phyloP scores from a whole-genome alignment of 2,888 invertebrate genomes.

The Scaptomyza flava region DNA sequence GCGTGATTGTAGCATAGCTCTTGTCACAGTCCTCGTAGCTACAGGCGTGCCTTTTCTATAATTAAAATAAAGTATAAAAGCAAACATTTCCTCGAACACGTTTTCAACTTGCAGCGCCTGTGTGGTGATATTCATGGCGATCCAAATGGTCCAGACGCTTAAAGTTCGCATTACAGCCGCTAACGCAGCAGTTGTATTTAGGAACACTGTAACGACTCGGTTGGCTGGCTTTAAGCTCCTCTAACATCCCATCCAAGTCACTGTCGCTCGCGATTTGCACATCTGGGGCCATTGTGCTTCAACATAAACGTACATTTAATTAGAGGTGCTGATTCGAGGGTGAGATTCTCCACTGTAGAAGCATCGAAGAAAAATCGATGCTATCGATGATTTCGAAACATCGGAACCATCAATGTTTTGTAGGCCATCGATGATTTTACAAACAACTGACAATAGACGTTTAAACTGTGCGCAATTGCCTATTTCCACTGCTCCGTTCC shows the following conservation, averaged over 20 bases:
- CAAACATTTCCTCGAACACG: no score
- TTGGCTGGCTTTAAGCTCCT: conserved; percentile 49
- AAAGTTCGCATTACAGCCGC: conserved; percentile 85
- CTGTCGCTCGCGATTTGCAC: conserved; percentile 77
- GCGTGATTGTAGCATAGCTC: conserved; percentile 87
- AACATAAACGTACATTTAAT: neutral
- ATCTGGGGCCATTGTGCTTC: conserved; percentile 67
- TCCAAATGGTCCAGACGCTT: conserved; percentile 86
- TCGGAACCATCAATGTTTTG: no score
- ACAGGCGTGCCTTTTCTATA: conserved; percentile 87
- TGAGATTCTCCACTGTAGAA: no score
- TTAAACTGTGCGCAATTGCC: no score
- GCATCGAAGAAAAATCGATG: no score
- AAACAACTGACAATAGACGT: no score
- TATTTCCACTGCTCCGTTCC: no score
- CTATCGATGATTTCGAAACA: no score
- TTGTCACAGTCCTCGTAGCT: conserved; percentile 86
- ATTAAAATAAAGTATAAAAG: neutral
- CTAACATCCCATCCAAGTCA: conserved; percentile 76
- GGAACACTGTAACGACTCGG: conserved; percentile 61
- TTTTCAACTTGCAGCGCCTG: conserved; percentile 85
- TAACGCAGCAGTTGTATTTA: conserved; percentile 85
- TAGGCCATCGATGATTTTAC: no score
- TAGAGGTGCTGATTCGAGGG: no score
- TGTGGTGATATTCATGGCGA: conserved; percentile 86